Evolutionary conservation across 2,888 invertebrate genomes (phyloP).

Genomic region (Polylopha cassiicola): DNA sequence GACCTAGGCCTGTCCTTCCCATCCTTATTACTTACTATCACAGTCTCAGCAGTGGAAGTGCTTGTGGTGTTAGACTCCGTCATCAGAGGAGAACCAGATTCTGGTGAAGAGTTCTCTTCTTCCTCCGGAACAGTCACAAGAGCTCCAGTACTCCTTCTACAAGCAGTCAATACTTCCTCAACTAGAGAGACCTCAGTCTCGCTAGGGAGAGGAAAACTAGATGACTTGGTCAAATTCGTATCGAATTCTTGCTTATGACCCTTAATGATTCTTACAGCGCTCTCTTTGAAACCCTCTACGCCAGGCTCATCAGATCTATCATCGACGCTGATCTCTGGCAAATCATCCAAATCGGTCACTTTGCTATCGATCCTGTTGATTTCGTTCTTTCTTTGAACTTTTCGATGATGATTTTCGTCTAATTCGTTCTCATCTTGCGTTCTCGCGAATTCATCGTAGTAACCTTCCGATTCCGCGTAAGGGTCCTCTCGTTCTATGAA

Average conservation of each 20-base stretch:
- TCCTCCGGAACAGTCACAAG: constrained; percentile 80
- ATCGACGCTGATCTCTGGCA: constrained; percentile 40
- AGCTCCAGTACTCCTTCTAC: constrained; percentile 62
- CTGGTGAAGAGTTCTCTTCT: constrained; percentile 76
- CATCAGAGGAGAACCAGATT: constrained; percentile 76
- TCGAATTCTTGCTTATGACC: constrained; percentile 48
- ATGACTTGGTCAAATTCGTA: constrained; percentile 52
- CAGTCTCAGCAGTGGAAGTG: constrained; percentile 83
- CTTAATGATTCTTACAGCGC: constrained; percentile 63
- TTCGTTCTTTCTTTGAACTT: constrained; percentile 71
- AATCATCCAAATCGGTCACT: constrained; percentile 43
- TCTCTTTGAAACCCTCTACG: constrained; percentile 62
- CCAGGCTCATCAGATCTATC: constrained; percentile 53
- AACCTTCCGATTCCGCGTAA: constrained; percentile 65
- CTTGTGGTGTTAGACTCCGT: constrained; percentile 81
- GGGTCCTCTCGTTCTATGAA: constrained; percentile 71
- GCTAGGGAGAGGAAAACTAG: constrained; percentile 55
- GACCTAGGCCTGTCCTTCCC: constrained; percentile 60
- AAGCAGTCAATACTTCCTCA: constrained; percentile 66
- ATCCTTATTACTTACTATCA: constrained; percentile 80
- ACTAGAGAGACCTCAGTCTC: constrained; percentile 64
- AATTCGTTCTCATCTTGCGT: constrained; percentile 66
- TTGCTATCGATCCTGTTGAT: constrained; percentile 63
- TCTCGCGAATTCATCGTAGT: constrained; percentile 53
- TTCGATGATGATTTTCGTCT: constrained; percentile 59